phyloP scores from a whole-genome alignment of 2,797 vertebrate species.

The Falco biarmicus region DNA sequence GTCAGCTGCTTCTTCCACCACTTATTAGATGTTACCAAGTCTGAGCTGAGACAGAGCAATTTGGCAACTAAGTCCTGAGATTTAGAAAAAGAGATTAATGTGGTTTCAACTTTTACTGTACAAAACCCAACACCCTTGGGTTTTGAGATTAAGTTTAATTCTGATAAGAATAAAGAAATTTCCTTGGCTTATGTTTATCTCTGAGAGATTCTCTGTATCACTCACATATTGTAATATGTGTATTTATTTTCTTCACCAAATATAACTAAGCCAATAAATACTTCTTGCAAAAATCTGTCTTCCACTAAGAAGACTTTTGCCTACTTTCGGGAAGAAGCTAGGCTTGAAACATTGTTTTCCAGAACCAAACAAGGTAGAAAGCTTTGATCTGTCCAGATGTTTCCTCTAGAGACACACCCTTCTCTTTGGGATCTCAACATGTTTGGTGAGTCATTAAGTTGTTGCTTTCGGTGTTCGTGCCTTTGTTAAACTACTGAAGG shows the following conservation, averaged over 20 bases:
- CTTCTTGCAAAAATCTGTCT: neutral
- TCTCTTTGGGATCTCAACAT: neutral
- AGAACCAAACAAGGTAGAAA: constrained; percentile 24
- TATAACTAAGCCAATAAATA: neutral
- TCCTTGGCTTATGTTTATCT: neutral
- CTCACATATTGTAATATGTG: neutral
- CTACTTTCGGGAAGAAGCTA: neutral
- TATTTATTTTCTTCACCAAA: constrained; percentile 25
- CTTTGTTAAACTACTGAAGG: neutral
- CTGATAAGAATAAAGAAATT: neutral
- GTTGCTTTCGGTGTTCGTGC: neutral
- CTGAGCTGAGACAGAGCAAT: neutral
- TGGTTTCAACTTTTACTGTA: neutral
- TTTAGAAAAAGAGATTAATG: neutral
- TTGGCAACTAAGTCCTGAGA: neutral
- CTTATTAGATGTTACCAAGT: neutral
- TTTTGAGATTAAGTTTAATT: neutral
- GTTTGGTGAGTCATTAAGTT: neutral
- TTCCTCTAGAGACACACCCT: constrained; percentile 3
- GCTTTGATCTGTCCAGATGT: constrained; percentile 40
- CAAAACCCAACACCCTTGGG: neutral
- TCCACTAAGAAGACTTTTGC: neutral
- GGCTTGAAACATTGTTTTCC: neutral
- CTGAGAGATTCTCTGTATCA: neutral
- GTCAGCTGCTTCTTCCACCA: neutral